A percentile compares a stretch with the other conserved stretches of the same genome.
phyloP scores from a whole-genome alignment of 1,140 invertebrate species.

The Himalopsyche phryganea region DNA sequence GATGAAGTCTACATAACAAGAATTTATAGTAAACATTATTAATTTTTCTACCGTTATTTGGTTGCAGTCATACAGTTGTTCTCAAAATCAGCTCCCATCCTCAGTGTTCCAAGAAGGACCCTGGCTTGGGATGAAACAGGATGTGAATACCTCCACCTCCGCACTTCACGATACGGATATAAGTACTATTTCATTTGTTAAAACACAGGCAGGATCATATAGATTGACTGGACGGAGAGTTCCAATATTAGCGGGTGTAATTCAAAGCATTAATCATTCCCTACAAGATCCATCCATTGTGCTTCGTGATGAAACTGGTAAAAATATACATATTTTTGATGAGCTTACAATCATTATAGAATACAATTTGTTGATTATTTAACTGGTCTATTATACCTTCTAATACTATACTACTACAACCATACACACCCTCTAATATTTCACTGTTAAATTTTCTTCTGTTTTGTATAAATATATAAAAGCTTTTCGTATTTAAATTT shows the following conservation, averaged over 20 bases:
- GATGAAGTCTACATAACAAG: no score
- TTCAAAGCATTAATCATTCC: constrained; percentile 26
- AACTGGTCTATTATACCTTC: no score
- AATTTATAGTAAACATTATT: no score
- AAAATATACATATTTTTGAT: not conserved
- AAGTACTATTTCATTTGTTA: constrained; percentile 19
- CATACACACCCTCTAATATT: no score
- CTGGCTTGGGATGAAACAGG: constrained; percentile 24
- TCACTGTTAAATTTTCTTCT: no score
- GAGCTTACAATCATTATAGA: no score
- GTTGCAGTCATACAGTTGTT: constrained; percentile 17
- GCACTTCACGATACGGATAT: not conserved
- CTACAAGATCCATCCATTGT: constrained; percentile 25
- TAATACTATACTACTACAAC: no score
- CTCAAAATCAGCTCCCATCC: constrained; percentile 18
- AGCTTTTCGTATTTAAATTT: no score
- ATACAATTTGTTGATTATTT: no score
- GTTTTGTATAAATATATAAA: no score
- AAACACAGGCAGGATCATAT: constrained; percentile 7
- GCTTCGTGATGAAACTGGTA: constrained; percentile 27
- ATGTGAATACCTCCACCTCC: constrained; percentile 2
- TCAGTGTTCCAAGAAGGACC: constrained; percentile 25
- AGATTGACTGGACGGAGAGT: constrained; percentile 17
- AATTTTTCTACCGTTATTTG: no score
- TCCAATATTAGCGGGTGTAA: constrained; percentile 21